phyloP scores from a whole-genome alignment of 2,888 invertebrate genomes.

The Chloroclystis v-ata region DNA sequence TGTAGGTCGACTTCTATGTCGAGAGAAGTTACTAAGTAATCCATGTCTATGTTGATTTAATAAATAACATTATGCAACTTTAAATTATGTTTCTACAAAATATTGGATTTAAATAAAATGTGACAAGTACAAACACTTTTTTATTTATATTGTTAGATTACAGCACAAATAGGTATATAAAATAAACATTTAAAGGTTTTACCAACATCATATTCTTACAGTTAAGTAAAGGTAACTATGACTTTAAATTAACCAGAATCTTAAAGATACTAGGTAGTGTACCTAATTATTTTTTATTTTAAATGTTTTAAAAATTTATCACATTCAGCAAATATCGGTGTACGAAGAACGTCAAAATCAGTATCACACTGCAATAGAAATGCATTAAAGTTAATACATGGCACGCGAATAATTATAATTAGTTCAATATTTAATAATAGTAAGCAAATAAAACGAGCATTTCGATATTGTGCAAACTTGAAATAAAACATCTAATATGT shows the following conservation, averaged over 20 bases:
- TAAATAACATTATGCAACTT: too few relatives aligned
- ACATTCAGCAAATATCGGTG: conserved; percentile 61
- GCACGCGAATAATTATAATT: too few relatives aligned
- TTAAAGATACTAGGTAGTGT: conserved; percentile 16
- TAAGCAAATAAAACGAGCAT: background rate
- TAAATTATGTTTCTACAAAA: too few relatives aligned
- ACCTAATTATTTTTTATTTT: too few relatives aligned
- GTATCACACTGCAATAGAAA: conserved; percentile 66
- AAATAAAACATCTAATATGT: too few relatives aligned
- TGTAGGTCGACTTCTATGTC: too few relatives aligned
- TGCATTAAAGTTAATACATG: conserved; percentile 31
- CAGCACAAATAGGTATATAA: conserved; percentile 2
- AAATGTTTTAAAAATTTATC: conserved; percentile 33
- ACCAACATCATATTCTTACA: conserved; percentile 22
- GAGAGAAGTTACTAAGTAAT: too few relatives aligned
- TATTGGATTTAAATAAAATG: too few relatives aligned
- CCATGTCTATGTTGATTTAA: too few relatives aligned
- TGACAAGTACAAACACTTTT: background rate
- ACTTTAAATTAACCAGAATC: conserved; percentile 20
- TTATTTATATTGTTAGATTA: background rate
- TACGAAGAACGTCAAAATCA: conserved; percentile 68
- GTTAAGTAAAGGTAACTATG: conserved; percentile 27
- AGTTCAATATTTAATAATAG: too few relatives aligned
- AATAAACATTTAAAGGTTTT: conserved; percentile 19
- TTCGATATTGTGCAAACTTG: too few relatives aligned